Base-by-base conservation (phyloP, 92 coral and sea anemone species). In the Parazoanthus atlanticus region DNA sequence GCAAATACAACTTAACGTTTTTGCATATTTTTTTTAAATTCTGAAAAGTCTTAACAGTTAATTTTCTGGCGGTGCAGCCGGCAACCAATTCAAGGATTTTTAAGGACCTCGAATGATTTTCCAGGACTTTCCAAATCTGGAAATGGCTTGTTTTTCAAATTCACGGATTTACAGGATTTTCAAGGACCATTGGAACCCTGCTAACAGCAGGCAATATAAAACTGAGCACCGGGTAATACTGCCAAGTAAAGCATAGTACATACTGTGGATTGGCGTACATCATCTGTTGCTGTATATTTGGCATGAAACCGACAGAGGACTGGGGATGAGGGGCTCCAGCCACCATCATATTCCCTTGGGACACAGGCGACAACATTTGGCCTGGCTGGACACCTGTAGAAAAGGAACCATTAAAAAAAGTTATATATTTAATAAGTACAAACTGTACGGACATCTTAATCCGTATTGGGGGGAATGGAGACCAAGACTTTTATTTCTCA, bases 291-390 rank as follows among this genome's bases (percentile, higher is more conserved):
- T 84, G 87, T 56, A 84, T 72, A 23, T 70, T 84, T 29, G 87
- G 87, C 78, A 84, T 47, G 64, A 69, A 84, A 32, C 87, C 87
- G 31, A 84, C 77, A 30, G 87, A 84, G 58, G 87, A 69, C 47
- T 69, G 76, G 72, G 49, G 76, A 69, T 83, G 86, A 83, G 86
- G 36, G 49, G 78, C 67, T 12, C 87, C 87, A 41, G 87, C 43
- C 40, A 84, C 78, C 78, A 84, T 84, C 87, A 84, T 70, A 41
- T 84, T 84, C 33, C 78, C 87, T 84, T 84, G 87, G 28, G 87
- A 43, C 66, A 84, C 64, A 17, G 87, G 66, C 15, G 86, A 69
- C 66, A 83, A 9, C 65, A 84, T 74, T 25, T 70, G 87, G 41
- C 67, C 87, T 43, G 87, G 87, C 38, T 84, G 87, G n/a, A 84